Evolutionary conservation across 2,888 invertebrate species (phyloP).

Genomic region (Venusia cambrica): DNA sequence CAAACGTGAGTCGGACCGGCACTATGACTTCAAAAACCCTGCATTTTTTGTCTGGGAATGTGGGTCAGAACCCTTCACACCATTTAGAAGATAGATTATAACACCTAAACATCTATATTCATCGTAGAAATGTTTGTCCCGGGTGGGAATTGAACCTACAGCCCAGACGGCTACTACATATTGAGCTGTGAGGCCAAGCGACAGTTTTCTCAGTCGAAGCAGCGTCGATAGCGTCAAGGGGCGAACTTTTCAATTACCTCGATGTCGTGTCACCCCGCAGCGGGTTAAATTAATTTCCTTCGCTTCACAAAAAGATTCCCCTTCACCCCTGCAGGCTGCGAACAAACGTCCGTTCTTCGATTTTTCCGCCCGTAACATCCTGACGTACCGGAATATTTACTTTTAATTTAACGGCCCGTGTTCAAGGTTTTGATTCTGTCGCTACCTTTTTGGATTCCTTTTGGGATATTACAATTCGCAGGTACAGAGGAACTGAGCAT

Average conservation of each 20-base stretch:
- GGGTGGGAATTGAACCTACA: too few species aligned
- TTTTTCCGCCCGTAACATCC: conserved; percentile 65
- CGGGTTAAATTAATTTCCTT: conserved; percentile 82
- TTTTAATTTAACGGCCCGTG: conserved; percentile 77
- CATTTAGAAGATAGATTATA: too few species aligned
- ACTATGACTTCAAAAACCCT: too few species aligned
- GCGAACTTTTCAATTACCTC: conserved; percentile 29
- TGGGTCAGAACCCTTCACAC: too few species aligned
- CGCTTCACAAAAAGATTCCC: conserved; percentile 81
- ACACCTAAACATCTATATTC: too few species aligned
- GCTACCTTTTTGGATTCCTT: conserved; percentile 66
- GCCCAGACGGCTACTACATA: too few species aligned
- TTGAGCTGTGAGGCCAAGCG: too few species aligned
- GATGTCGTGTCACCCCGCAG: conserved; percentile 80
- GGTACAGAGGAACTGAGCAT: conserved; percentile 48
- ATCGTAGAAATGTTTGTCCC: too few species aligned
- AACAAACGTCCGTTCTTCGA: conserved; percentile 62
- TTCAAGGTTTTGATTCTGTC: conserved; percentile 68
- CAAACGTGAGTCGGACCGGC: too few species aligned
- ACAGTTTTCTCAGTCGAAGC: too few species aligned
- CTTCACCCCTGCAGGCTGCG: conserved; percentile 57
- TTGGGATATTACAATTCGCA: conserved; percentile 52
- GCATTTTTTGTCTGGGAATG: too few species aligned
- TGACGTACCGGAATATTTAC: conserved; percentile 80
- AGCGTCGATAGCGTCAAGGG: conserved; percentile 39